Evolutionary conservation across 2,797 vertebrate species (phyloP).

Genomic region (Cephalopachus bancanus): DNA sequence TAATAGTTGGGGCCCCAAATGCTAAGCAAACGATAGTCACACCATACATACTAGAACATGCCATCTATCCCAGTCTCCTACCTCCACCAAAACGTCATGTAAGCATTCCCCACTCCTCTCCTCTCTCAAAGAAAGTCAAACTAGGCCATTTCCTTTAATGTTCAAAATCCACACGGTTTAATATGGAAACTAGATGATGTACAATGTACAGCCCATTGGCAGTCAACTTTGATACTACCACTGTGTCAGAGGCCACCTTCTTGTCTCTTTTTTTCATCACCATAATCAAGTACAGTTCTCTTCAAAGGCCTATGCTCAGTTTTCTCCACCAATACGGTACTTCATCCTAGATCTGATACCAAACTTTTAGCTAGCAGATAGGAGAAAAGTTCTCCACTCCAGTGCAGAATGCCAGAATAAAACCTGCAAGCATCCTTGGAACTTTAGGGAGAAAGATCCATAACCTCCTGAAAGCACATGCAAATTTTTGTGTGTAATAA

Average conservation of each 20-base stretch:
- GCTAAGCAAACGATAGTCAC: neutral
- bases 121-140: constrained; percentile 1
- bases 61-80: neutral
- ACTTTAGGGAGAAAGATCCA: neutral
- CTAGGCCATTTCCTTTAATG: neutral
- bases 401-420: neutral
- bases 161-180: neutral
- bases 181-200: neutral
- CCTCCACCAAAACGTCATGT: neutral
- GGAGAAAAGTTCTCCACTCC: neutral
- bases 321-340: neutral
- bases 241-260: neutral
- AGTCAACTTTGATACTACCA: neutral
- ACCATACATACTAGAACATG: neutral
- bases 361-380: neutral
- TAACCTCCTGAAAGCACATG: neutral
- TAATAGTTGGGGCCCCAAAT: neutral
- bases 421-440: neutral
- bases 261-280: neutral
- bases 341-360: neutral
- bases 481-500: neutral
- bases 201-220: neutral
- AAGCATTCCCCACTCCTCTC: neutral
- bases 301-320: neutral
- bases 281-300: neutral